Percentiles rank a stretch among this genome's conserved stretches.
phyloP scores from a whole-genome alignment of 2,797 vertebrate species.

The Pitangus sulphuratus region DNA sequence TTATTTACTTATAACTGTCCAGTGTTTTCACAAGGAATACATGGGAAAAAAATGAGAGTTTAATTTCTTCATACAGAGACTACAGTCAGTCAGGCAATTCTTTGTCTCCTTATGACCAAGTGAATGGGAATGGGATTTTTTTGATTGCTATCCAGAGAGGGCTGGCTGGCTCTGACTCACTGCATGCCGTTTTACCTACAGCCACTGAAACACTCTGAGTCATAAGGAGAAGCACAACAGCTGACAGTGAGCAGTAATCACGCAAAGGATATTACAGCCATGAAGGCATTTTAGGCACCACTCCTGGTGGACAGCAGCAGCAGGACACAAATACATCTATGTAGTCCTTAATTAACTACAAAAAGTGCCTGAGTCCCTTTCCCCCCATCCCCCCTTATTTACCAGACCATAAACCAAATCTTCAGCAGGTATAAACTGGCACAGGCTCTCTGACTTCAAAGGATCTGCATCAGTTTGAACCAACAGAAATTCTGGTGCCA shows the following conservation, averaged over 20 bases:
- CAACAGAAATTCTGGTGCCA: slow-evolving; percentile 29
- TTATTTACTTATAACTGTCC: neutral
- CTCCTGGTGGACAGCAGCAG: slow-evolving; percentile 11
- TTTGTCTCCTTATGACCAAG: neutral
- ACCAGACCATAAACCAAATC: slow-evolving; percentile 59
- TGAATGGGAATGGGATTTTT: neutral
- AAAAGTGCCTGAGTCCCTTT: neutral
- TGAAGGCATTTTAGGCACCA: neutral
- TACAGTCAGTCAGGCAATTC: neutral
- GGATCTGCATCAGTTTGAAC: slow-evolving; percentile 34
- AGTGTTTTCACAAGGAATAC: neutral
- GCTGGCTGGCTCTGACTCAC: neutral
- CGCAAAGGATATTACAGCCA: neutral
- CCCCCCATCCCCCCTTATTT: neutral
- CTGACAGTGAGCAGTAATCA: neutral
- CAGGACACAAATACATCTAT: neutral
- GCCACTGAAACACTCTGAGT: neutral
- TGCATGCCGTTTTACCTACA: neutral
- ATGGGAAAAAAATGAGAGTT: neutral
- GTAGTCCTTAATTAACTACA: slow-evolving; percentile 34
- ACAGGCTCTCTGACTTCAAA: slow-evolving; percentile 60
- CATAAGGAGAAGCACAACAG: neutral
- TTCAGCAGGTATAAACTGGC: slow-evolving; percentile 61
- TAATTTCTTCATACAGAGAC: neutral
- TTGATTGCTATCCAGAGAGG: neutral